A percentile compares a stretch with the other conserved stretches of the same genome.
phyloP scores from a whole-genome alignment of 2,113 vertebrate species.

The Nothobranchius furzeri region DNA sequence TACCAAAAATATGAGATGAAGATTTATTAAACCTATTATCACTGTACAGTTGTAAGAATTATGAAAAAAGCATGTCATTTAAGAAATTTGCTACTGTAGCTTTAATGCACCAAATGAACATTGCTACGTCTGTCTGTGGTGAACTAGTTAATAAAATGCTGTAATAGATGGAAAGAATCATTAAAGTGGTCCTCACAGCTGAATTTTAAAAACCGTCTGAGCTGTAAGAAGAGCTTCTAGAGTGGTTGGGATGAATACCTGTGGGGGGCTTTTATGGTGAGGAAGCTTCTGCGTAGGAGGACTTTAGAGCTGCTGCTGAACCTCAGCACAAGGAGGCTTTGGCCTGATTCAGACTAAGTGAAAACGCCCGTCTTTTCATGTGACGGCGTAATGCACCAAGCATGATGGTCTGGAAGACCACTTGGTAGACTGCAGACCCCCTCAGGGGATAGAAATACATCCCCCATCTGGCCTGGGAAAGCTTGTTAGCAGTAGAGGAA shows the following conservation, averaged over 20 bases:
- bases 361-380: constrained; percentile 18
- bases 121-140: too few species aligned
- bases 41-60: too few species aligned
- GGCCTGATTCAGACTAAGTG: constrained; percentile 12
- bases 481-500: constrained; percentile 26
- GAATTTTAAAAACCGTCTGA: constrained; percentile 25
- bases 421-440: constrained; percentile 16
- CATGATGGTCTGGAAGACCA: constrained; percentile 20
- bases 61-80: too few species aligned
- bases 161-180: constrained; percentile 8
- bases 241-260: constrained; percentile 16
- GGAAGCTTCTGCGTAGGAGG: constrained; percentile 25
- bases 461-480: constrained; percentile 27
- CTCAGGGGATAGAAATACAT: constrained; percentile 28
- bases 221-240: background rate
- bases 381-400: constrained; percentile 16
- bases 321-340: constrained; percentile 18
- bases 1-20: background rate
- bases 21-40: too few species aligned
- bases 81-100: too few species aligned
- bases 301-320: constrained; percentile 29
- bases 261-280: constrained; percentile 32
- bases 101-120: too few species aligned
- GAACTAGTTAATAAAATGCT: background rate
- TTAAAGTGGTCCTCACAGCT: background rate